These are phyloP conservation scores for Agrotis ipsilon DNA, from an alignment of 2,888 invertebrate species.

Conservation along the genomic window DNA sequence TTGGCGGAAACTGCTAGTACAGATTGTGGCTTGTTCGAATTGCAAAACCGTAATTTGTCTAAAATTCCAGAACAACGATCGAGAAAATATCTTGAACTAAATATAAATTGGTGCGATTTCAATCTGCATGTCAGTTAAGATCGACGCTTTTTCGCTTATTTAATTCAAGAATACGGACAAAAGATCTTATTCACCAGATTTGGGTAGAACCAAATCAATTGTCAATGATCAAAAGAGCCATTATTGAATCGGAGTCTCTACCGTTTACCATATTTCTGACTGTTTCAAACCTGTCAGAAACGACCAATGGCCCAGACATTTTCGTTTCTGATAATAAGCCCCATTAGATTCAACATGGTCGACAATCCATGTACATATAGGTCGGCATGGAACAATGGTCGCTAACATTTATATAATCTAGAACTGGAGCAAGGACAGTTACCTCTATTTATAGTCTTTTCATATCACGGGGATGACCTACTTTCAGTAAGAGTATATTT, in stretches of 20 bases:
- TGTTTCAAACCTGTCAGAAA: slow-evolving; percentile 10
- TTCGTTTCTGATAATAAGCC: slow-evolving; percentile 11
- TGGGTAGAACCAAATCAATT: neutral
- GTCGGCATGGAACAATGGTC: slow-evolving; percentile 36
- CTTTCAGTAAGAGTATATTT: slow-evolving; percentile 14
- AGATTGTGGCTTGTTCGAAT: neutral
- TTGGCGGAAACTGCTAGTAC: neutral
- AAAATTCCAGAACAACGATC: neutral
- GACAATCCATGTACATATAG: slow-evolving; percentile 27
- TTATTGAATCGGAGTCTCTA: slow-evolving; percentile 4
- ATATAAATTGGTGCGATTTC: neutral
- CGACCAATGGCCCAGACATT: neutral
- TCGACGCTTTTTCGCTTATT: neutral
- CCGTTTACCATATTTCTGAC: slow-evolving; percentile 11
- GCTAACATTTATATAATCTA: slow-evolving; percentile 37
- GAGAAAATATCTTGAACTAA: neutral
- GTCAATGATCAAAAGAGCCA: slow-evolving; percentile 19
- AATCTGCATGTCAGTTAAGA: neutral
- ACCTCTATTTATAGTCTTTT: slow-evolving; percentile 53
- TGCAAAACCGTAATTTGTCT: slow-evolving; percentile 4
- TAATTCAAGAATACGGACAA: neutral
- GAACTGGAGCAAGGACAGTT: slow-evolving; percentile 53
- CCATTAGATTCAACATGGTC: slow-evolving; percentile 18
- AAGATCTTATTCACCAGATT: neutral
- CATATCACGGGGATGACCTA: slow-evolving; percentile 49